phyloP scores from a whole-genome alignment of 2,888 invertebrate species.

The Drosophila robusta region DNA sequence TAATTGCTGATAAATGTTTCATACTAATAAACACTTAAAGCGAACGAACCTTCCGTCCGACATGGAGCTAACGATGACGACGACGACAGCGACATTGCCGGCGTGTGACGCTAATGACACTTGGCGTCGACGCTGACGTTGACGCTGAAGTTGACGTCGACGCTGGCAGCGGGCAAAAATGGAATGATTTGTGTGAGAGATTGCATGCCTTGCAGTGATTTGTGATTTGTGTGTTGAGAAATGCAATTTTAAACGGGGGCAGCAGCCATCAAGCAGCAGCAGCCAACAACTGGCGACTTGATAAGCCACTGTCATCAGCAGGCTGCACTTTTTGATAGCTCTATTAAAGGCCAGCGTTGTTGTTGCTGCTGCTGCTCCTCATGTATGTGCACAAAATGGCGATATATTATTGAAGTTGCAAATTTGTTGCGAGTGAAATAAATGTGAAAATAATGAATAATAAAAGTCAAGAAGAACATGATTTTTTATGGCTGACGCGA shows the following conservation, averaged over 20 bases:
- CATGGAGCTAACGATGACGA: constrained; percentile 51
- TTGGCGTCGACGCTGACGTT: constrained; percentile 50
- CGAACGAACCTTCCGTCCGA: constrained; percentile 49
- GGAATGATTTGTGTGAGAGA: constrained; percentile 80
- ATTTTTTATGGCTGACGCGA: constrained; percentile 75
- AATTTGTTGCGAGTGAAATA: constrained; percentile 58
- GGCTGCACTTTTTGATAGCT: constrained; percentile 69
- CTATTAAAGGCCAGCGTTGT: constrained; percentile 59
- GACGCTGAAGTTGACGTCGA: constrained; percentile 14
- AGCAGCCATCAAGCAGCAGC: constrained; percentile 21
- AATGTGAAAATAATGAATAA: constrained; percentile 84
- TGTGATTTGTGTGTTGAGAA: constrained; percentile 78
- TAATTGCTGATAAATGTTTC: constrained; percentile 84
- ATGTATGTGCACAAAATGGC: constrained; percentile 46
- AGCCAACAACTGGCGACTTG: constrained; percentile 52
- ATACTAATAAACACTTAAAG: constrained; percentile 78
- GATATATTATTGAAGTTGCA: constrained; percentile 48
- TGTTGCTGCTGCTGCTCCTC: not conserved
- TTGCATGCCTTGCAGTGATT: constrained; percentile 79
- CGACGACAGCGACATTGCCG: constrained; percentile 32
- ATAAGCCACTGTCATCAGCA: constrained; percentile 70
- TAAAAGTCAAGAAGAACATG: constrained; percentile 83
- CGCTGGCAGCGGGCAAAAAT: constrained; percentile 55
- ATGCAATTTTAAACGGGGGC: constrained; percentile 77
- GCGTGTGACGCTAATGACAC: constrained; percentile 80